Conservation (phyloP, 2,888 invertebrate species). For the Hypercompe scribonia region DNA sequence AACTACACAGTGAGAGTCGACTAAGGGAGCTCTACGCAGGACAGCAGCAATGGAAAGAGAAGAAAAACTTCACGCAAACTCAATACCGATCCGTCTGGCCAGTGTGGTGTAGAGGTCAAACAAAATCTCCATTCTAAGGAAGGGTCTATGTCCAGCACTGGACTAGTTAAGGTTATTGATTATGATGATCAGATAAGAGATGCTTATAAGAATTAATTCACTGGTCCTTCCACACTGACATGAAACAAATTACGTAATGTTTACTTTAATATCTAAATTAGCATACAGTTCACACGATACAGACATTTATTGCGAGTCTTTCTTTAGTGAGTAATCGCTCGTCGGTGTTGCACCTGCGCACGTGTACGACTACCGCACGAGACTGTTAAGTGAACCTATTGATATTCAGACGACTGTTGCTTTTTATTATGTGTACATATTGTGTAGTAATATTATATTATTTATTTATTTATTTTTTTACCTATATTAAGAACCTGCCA, state of each 20-base stretch:
- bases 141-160: too few species aligned
- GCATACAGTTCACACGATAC: constrained; percentile 12
- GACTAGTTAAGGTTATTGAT: too few species aligned
- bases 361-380: background rate
- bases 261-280: constrained; percentile 9
- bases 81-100: too few species aligned
- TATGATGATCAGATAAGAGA: too few species aligned
- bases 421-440: background rate
- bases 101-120: too few species aligned
- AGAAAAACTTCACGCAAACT: too few species aligned
- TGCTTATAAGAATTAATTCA: background rate
- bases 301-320: background rate
- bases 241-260: background rate
- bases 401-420: background rate
- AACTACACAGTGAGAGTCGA: too few species aligned
- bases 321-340: background rate
- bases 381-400: constrained; percentile 5
- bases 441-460: background rate
- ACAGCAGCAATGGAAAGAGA: too few species aligned
- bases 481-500: too few species aligned
- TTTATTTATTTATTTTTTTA: too few species aligned
- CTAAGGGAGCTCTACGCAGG: too few species aligned
- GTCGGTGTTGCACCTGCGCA: background rate
- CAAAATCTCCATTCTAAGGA: too few species aligned
- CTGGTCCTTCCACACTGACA: background rate